Evolutionary conservation across 1,140 invertebrate species (phyloP), one percentile per base, ranked within the genome.

Genomic region (Psix sp.): DNA sequence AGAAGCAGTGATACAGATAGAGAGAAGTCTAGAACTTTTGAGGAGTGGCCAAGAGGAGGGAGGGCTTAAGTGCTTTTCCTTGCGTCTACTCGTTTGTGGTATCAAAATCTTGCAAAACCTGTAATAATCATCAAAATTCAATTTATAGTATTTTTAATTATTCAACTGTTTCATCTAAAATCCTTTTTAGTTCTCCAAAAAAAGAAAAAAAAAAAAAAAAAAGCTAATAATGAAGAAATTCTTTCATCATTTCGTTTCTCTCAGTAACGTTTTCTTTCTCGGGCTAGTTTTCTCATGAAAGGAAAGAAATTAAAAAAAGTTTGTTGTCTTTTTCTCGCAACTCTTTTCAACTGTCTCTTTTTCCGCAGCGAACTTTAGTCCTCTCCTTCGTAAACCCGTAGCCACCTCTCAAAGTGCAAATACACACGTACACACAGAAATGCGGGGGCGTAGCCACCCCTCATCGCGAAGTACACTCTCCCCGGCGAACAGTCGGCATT

Each of bases 31-130:
- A 59, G 43, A 48, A 56, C 51, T 52, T 35, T 14, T 21, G 59
- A 57, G 46, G 54, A 60, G 33, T 59, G 49, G 60, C 51, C 46
- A 40, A 57, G 48, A 68, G 78, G 74, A 16, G 33, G 79, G 80
- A 75, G 80, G 78, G 80, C 79, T 84, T 83, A 82, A 83, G 81
- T 82, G 82, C 82, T 82, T 79, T 71, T 42, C 74, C 79, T 80
- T 82, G 81, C 83, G 80, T 82, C 82, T 83, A 76, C 77, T 81
- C 82, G 75, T 80, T 84, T 83, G 80, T 79, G 79, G 80, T 78
- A 84, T 84, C 78, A 54, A 57, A 65, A n/a, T n/a, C n/a, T n/a
- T n/a, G n/a, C n/a, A n/a, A n/a, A n/a, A n/a, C n/a, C n/a, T n/a
- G n/a, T n/a, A n/a, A n/a, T n/a, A n/a, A n/a, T n/a, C n/a, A n/a